Percentiles rank a stretch among this genome's conserved stretches.
Evolutionary conservation across 1,140 invertebrate species (phyloP).

Genomic region (Calephelis nemesis): DNA sequence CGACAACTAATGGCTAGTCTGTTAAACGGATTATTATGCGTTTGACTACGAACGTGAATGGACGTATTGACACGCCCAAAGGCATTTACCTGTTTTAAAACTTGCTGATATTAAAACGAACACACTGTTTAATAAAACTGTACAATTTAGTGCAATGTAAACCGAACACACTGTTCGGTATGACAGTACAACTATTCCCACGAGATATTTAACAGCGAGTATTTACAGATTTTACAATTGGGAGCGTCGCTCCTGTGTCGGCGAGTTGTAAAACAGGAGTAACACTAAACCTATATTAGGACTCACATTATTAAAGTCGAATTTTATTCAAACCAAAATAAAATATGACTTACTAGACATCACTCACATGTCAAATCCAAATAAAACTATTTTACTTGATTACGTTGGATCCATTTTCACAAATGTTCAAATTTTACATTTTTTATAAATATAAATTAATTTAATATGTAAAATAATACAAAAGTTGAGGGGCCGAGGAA

Average conservation of each 20-base stretch:
- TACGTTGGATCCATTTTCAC: constrained; percentile 10
- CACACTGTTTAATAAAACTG: background rate
- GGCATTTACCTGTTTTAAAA: constrained; percentile 21
- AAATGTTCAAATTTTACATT: background rate
- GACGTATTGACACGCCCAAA: constrained; percentile 23
- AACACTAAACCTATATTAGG: constrained; percentile 7
- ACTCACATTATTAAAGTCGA: constrained; percentile 13
- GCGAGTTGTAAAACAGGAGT: background rate
- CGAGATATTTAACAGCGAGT: background rate
- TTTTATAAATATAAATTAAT: background rate
- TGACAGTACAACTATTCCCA: background rate
- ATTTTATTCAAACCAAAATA: constrained; percentile 11
- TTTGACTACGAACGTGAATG: constrained; percentile 13
- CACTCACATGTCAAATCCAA: constrained; percentile 7
- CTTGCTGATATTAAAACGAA: constrained; percentile 9
- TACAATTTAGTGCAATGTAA: background rate
- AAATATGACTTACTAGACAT: constrained; percentile 10
- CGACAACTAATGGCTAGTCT: constrained; percentile 14
- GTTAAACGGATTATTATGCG: background rate
- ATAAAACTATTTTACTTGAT: background rate
- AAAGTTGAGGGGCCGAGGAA: no score
- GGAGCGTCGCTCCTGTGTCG: background rate
- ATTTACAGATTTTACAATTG: constrained; percentile 9
- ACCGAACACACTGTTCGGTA: background rate
- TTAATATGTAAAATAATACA: no score